Percentiles rank a stretch among this genome's conserved stretches.
Evolutionary conservation across 2,888 invertebrate genomes (phyloP).

Genomic region (Drosophila subsilvestris): DNA sequence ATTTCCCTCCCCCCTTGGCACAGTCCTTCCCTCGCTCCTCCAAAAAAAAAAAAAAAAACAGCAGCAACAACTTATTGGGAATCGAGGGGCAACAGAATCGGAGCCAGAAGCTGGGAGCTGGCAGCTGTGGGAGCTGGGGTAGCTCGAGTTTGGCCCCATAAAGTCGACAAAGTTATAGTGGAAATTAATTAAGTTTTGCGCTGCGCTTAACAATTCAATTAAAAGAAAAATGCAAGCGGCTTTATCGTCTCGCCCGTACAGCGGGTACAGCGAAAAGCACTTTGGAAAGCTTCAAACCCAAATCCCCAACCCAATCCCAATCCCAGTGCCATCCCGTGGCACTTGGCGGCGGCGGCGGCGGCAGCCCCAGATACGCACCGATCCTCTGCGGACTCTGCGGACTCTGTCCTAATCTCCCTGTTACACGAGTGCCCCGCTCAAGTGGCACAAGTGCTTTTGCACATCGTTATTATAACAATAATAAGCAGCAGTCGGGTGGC

Average conservation of each 20-base stretch:
- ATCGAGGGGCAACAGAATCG: conserved; percentile 6
- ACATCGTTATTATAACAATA: conserved; percentile 83
- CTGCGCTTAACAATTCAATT: conserved; percentile 80
- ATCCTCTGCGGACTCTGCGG: not conserved
- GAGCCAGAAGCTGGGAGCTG: not conserved
- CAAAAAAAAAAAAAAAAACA: conserved; percentile 16
- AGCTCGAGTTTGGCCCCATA: conserved; percentile 49
- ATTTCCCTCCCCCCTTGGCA: conserved; percentile 44
- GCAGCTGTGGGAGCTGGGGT: not conserved
- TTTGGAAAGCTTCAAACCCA: conserved; percentile 45
- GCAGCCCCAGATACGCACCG: conserved; percentile 5
- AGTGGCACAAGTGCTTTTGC: conserved; percentile 83
- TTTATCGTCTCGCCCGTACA: conserved; percentile 56
- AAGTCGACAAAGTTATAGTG: conserved; percentile 75
- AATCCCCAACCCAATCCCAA: conserved; percentile 21
- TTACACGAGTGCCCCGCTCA: conserved; percentile 62
- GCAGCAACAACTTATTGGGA: conserved; percentile 38
- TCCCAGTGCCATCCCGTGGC: conserved; percentile 21
- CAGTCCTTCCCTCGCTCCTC: not conserved
- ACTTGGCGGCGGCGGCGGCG: conserved; percentile 2
- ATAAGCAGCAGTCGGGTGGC: conserved; percentile 66
- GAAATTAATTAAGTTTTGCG: conserved; percentile 78
- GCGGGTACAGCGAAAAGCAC: conserved; percentile 70
- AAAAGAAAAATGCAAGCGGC: conserved; percentile 59
- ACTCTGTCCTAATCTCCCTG: conserved; percentile 30